phyloP scores from a whole-genome alignment of 2,797 vertebrate species.

The Clarias pachynema region DNA sequence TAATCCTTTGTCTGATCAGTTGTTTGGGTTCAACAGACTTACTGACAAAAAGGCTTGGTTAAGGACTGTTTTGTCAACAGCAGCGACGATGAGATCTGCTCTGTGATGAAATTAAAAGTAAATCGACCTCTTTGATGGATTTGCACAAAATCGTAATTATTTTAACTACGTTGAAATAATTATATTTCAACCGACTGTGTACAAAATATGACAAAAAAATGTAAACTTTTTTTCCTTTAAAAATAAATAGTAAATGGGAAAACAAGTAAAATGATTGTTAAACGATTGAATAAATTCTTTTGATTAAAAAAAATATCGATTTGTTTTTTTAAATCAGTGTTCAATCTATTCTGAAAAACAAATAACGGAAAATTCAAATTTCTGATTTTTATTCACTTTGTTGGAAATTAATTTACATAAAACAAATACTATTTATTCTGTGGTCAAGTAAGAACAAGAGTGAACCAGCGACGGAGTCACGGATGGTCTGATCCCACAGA shows the following conservation, averaged over 20 bases:
- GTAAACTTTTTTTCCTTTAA: not conserved
- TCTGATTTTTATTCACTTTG: not conserved
- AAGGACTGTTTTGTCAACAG: constrained; percentile 1
- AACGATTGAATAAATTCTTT: not conserved
- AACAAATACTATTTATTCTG: not conserved
- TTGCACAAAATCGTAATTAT: not conserved
- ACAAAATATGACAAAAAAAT: not conserved
- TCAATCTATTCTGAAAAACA: not conserved
- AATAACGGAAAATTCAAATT: not conserved
- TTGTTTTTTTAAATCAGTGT: not conserved
- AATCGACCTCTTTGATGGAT: not conserved
- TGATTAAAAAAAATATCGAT: not conserved
- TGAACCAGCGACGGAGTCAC: too few species aligned
- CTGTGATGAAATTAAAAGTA: not conserved
- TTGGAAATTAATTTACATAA: not conserved
- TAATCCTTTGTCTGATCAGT: constrained; percentile 21
- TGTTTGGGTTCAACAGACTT: constrained; percentile 11
- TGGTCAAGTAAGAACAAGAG: too few species aligned
- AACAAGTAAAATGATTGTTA: not conserved
- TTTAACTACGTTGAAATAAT: not conserved
- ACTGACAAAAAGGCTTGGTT: not conserved
- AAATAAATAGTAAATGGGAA: not conserved
- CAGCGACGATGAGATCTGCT: not conserved
- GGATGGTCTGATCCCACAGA: too few species aligned
- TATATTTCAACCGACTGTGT: not conserved